Conservation (phyloP, 2,797 vertebrate species). For the Synanceia verrucosa region DNA sequence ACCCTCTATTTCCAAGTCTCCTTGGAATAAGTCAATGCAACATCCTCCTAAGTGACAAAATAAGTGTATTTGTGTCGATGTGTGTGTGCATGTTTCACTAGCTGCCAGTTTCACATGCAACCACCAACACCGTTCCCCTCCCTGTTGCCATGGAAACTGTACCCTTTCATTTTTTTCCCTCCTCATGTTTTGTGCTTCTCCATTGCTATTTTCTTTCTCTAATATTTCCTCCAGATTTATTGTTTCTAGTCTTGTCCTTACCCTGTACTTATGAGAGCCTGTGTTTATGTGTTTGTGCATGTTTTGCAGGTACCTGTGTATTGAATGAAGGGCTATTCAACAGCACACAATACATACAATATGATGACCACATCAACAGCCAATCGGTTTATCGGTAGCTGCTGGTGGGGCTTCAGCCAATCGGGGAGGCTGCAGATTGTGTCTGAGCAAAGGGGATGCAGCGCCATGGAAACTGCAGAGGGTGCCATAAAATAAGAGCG, state of each 20-base stretch:
- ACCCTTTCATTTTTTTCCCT: constrained; percentile 19
- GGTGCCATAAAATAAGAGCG: constrained; percentile 28
- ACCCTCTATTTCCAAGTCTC: background rate
- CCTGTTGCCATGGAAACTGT: constrained; percentile 74
- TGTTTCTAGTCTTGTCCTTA: background rate
- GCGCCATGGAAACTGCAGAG: constrained; percentile 71
- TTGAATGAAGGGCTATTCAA: constrained; percentile 28
- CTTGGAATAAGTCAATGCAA: background rate
- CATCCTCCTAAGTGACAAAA: background rate
- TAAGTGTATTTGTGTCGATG: constrained; percentile 3
- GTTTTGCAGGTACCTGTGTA: background rate
- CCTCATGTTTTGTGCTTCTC: background rate
- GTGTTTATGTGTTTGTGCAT: background rate
- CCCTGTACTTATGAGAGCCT: background rate
- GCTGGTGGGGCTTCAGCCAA: constrained; percentile 58
- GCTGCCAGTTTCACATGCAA: constrained; percentile 30
- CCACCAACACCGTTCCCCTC: constrained; percentile 39
- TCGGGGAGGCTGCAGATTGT: constrained; percentile 42
- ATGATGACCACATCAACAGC: constrained; percentile 82
- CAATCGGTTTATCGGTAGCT: constrained; percentile 68
- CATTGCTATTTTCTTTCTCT: background rate
- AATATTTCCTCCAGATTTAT: background rate
- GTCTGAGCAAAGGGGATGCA: constrained; percentile 57
- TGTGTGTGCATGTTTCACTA: constrained; percentile 24
- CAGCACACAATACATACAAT: constrained; percentile 31